Base-by-base conservation (phyloP, 2,888 invertebrate genomes). In the Cerceris ruficornis region DNA sequence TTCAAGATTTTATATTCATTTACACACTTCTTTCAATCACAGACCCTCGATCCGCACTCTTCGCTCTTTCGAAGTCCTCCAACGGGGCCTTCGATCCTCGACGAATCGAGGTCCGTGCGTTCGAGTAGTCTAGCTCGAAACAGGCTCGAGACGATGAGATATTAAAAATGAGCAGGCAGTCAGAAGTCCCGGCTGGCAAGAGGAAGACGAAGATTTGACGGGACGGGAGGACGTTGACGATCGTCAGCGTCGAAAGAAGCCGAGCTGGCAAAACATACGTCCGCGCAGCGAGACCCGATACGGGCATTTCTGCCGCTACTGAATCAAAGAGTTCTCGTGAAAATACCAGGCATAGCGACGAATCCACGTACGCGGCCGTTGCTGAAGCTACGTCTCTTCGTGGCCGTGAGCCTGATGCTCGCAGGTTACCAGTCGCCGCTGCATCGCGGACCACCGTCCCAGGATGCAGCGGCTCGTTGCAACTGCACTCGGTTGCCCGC, bases 311-410 rank as follows among this genome's bases (percentile, higher is more conserved):
- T 88, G 88, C 86, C 88, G 90, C 86, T 80, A 81, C 86, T 82
- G 88, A 90, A 89, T 90, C 89, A 90, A 90, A 89, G 89, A 88
- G 81, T 88, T 89, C 89, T 88, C 88, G 89, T 88, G 90, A 89
- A 91, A 91, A 91, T 92, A 88, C 92, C 91, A 86, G 75, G 86
- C 90, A 92, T 92, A 90, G 90, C 90, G 85, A 84, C 87, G 88
- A 89, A 90, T 90, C 88, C 86, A 81, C 75, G 77, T 69, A 75
- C 57, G 69, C 79, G 75, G 60, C 55, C 57, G 70, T 64, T 58
- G 62, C 11, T 13, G 69, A 61, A 52, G 64, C 17, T 46, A 58
- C 59, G 49, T 52, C 49, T 15, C 58, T 15, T 61, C 39, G 60
- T 65, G 74, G 17, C 66, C 83, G 80, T 73, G 80, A 76, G 68